Base-by-base conservation (phyloP, 2,797 vertebrate genomes). In the Pipistrellus kuhlii region DNA sequence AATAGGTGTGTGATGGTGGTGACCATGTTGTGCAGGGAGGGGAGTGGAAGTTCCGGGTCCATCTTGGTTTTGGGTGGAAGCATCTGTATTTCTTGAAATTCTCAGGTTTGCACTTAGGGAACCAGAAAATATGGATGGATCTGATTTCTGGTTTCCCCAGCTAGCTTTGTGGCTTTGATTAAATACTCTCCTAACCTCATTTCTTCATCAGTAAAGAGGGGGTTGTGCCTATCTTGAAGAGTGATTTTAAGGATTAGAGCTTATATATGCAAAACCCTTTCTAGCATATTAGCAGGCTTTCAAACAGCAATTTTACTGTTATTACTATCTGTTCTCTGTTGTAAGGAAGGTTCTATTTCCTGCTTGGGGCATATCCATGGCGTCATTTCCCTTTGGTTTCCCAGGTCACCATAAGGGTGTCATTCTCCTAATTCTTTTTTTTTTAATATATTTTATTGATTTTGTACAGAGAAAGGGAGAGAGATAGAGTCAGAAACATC, bases 211-310 rank as follows among this genome's bases (percentile, higher is more conserved):
- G 62, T 95, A 95, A 96, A 94, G 91, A 95, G 84, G 91, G 83
- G 91, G 87, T 66, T 96, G 93, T 85, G 76, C 57, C 80, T 97
- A 96, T 81, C 88, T 85, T 95, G 87, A 95, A 93, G 91, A 91
- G 86, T 94, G 85, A 53, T 96, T 95, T 97, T 96, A 95, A 94
- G 94, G 89, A 95, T 95, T 96, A 94, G 93, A 46, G 91, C 75
- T 96, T 95, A 96, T 91, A 93, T 81, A 95, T 96, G 93, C 81
- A 94, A 96, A 97, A 94, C 59, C 87, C 69, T 85, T 86, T 95
- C 77, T 92, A 83, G 51, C 88, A 94, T 84, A 92, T 94, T 78
- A 94, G 84, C 81, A 94, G 88, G 35, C 53, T 94, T 66, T 84
- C 71, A 82, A 72, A 93, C 23, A 82, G 68, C 44, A 85, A 83